Base-by-base conservation (phyloP, 2,888 invertebrate genomes). In the Sylvicola cinctus region DNA sequence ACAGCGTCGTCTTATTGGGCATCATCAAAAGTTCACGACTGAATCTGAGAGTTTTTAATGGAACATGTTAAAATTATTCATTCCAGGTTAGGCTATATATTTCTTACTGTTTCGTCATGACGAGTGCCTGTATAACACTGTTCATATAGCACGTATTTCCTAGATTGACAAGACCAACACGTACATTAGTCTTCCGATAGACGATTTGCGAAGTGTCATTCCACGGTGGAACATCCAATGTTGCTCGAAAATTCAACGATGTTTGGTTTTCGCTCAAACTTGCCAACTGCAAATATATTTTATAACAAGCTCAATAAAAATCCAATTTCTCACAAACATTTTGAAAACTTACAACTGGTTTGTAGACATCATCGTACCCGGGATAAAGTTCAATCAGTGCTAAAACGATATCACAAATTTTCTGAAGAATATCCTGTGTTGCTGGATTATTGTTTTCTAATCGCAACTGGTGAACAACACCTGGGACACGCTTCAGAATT, bases 61-160 rank as follows among this genome's bases (percentile, higher is more conserved):
- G 35, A 29, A 28, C 36, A 39, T 39, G 42, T 17, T 31, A 27
- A 27, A 7, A 36, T 32, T 25, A 28, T 28, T 13, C 28, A n/a
- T 28, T 7, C n/a, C 14, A n/a, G 28, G 14, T 7, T 28, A n/a
- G 28, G 11, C 7, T 28, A 11, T 5, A n/a, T 8, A 29, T 17
- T 40, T 63, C 68, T 63, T 50, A 70, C 66, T 74, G 71, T 51
- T 72, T 74, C 16, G 84, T 81, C 68, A 81, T 77, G 36, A 74
- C 74, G 28, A 87, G 59, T 0, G 84, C 80, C 53, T 87, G 87
- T 38, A 85, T 57, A 2, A 84, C 74, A 50, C 83, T 81, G 56
- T 87, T 87, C 77, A 85, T 78, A 46, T 84, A 87, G 52, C 87
- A 87, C 0, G 85, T 85, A 48, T 85, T 87, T 17, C 85, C 84